Evolutionary conservation across 2,113 vertebrate genomes (phyloP), one percentile per base, ranked within the genome.

Genomic region (Tonatia bakeri): DNA sequence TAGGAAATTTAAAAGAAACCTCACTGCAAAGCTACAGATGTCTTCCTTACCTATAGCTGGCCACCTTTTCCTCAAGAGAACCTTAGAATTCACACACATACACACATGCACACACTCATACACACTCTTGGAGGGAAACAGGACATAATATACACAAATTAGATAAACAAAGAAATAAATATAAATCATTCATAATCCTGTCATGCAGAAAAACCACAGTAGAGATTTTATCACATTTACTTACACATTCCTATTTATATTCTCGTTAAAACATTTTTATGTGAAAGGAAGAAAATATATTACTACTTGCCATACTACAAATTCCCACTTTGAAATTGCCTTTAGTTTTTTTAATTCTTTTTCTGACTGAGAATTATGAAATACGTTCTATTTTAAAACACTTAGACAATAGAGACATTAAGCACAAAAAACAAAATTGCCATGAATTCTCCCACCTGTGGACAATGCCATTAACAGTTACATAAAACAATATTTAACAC

Each of bases 251-350:
- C 9, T 92, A 45, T 95, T 91, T 61, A 24, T 91, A 84, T 82
- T 95, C 5, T 40, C 26, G 36, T 87, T 94, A 72, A 90, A 87
- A 92, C 31, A 79, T 84, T 81, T 77, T 87, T 67, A 73, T 40
- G 47, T 54, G 12, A 24, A 94, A 90, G 61, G 11, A 87, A 83
- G 15, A 91, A 94, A 87, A 69, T 28, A 45, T 19, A 86, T 83
- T 50, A 90, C 33, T 31, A 47, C 5, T 52, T 92, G 65, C 50
- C 16, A 14, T 87, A 33, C 31, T 59, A 45, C 15, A 92, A 77
- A 96, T 87, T 7, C 54, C 20, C 19, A 81, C 64, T 80, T 94
- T 8, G n/a, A 96, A 95, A 79, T 52, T 77, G 70, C 65, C 19
- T 94, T 91, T 79, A 24, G 50, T 70, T 86, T 61, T 91, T 70